phyloP scores from a whole-genome alignment of 2,888 invertebrate genomes.

The Erannis defoliaria region DNA sequence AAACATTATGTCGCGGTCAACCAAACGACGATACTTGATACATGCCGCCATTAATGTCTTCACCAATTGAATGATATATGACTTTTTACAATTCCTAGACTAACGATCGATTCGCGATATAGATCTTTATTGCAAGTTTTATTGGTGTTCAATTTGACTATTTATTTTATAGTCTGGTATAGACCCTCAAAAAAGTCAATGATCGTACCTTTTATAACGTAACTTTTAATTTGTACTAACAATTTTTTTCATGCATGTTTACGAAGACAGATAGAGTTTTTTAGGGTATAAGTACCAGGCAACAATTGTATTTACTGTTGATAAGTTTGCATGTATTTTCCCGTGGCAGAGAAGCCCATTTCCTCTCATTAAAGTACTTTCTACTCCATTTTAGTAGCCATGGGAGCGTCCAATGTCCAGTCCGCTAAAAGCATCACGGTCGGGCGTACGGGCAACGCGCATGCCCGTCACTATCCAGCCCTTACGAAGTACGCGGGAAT shows the following conservation, averaged over 20 bases:
- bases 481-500: slow-evolving; percentile 52
- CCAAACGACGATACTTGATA: slow-evolving; percentile 65
- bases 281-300: not conserved
- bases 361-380: slow-evolving; percentile 60
- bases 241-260: slow-evolving; percentile 4
- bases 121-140: slow-evolving; percentile 65
- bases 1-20: slow-evolving; percentile 51
- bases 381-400: slow-evolving; percentile 63
- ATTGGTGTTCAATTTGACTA: slow-evolving; percentile 56
- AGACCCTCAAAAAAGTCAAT: slow-evolving; percentile 6
- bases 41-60: slow-evolving; percentile 68
- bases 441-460: slow-evolving; percentile 64
- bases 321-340: slow-evolving; percentile 44
- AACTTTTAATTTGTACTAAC: slow-evolving; percentile 11
- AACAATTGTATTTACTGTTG: slow-evolving; percentile 34
- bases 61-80: slow-evolving; percentile 79
- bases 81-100: slow-evolving; percentile 61
- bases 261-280: slow-evolving; percentile 11
- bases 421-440: slow-evolving; percentile 74
- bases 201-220: slow-evolving; percentile 15
- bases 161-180: slow-evolving; percentile 33
- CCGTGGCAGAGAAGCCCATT: slow-evolving; percentile 45
- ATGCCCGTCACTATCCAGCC: slow-evolving; percentile 53
- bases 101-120: slow-evolving; percentile 62
- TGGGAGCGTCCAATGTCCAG: slow-evolving; percentile 73